phyloP scores from a whole-genome alignment of 2,113 vertebrate species.

The Cathartes aura region DNA sequence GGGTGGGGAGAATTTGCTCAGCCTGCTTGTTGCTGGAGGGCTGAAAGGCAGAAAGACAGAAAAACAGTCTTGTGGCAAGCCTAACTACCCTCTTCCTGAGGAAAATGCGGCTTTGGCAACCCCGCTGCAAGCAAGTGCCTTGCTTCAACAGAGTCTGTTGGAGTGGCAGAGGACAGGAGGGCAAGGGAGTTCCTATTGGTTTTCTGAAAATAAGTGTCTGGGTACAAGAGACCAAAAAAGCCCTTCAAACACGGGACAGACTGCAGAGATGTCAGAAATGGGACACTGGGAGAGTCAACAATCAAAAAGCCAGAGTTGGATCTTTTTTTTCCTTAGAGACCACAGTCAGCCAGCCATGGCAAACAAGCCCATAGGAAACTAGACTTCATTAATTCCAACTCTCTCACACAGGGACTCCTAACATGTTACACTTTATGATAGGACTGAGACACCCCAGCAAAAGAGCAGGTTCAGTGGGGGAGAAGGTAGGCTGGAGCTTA shows the following conservation, averaged over 20 bases:
- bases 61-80: not conserved
- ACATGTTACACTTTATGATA: fast-evolving
- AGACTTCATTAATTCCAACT: not conserved
- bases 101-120: not conserved
- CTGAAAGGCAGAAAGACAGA: not conserved
- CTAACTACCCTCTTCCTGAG: not conserved
- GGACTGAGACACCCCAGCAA: not conserved
- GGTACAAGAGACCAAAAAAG: not conserved
- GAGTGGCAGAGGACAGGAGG: not conserved
- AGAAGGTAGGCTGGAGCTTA: not conserved
- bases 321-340: not conserved
- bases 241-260: not conserved
- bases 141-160: not conserved
- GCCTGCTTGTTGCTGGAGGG: not conserved
- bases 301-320: not conserved
- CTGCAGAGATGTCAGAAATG: not conserved
- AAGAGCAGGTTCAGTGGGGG: not conserved
- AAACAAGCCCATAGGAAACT: not conserved
- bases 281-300: not conserved
- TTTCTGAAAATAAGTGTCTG: not conserved
- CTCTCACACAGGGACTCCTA: not conserved
- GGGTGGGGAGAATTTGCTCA: not conserved
- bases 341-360: not conserved
- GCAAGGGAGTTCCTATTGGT: not conserved
- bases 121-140: not conserved